phyloP scores from a whole-genome alignment of 2,797 vertebrate species.

The Hipposideros larvatus region DNA sequence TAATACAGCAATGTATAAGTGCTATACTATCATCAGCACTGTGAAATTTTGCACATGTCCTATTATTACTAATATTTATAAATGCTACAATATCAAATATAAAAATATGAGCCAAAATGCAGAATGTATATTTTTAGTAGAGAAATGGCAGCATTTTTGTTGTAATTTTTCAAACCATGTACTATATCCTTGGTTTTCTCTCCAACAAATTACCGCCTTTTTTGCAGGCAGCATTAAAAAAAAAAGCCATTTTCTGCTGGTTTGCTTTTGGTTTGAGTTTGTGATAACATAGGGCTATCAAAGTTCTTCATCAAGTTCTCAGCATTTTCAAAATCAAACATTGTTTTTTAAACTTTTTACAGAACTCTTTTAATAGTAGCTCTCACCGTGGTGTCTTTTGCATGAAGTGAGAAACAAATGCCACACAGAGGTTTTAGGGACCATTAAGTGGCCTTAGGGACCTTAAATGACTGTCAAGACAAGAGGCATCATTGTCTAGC shows the following conservation, averaged over 20 bases:
- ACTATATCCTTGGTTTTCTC: fast-evolving
- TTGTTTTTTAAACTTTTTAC: background rate
- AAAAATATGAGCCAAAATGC: background rate
- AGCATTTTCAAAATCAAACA: background rate
- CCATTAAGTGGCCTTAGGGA: fast-evolving
- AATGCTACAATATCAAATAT: background rate
- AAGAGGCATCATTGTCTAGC: fast-evolving
- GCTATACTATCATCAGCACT: fast-evolving
- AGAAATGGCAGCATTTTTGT: background rate
- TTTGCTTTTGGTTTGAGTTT: background rate
- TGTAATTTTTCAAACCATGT: background rate
- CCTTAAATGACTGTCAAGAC: background rate
- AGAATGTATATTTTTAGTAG: fast-evolving
- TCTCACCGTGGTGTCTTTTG: background rate
- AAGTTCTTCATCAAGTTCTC: background rate
- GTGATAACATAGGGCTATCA: background rate
- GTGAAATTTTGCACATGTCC: fast-evolving
- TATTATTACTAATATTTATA: background rate
- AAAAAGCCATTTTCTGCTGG: too few species aligned
- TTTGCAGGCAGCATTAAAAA: background rate
- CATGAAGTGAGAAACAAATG: too few species aligned
- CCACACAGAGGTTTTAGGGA: too few species aligned
- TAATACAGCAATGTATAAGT: fast-evolving
- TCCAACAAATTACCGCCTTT: background rate
- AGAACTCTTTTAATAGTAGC: background rate